Evolutionary conservation across 2,797 vertebrate genomes (phyloP), one percentile per base, ranked within the genome.

Genomic region (Mormyrops attenuatus): DNA sequence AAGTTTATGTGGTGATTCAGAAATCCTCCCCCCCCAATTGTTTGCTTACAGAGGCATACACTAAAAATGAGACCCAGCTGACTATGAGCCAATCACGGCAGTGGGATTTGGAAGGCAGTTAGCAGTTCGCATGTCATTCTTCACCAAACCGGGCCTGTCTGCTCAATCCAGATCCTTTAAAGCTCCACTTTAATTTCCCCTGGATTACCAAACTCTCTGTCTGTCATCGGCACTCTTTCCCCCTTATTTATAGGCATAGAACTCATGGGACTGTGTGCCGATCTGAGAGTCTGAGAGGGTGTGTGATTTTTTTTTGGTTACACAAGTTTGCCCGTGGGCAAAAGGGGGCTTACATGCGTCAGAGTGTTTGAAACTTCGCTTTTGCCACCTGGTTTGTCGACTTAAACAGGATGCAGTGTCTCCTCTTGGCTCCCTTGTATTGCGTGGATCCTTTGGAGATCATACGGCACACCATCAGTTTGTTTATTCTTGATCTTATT

Each of bases 41-140:
- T 26, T 87, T 47, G n/a, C 84, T 85, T 73, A 53, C 55, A 44
- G 57, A 47, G n/a, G 41, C 38, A n/a, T 34, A 44, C 26, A 26
- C 8, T 38, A 57, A 20, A 1, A 69, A 55, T 11, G 57, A 26
- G n/a, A 38, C 34, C 20, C 17, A 22, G 20, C 34, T 55, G 89
- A 87, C 26, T 66, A 89, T 73, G 77, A 89, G 66, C 69, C 66
- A 90, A 90, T 88, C 87, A 89, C 34, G 26, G 34, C 55, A 52
- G 88, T 57, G 85, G 50, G 89, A 89, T 88, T 89, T 88, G 73
- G 63, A 88, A 88, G 50, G 50, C 86, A 90, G 55, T 88, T 52
- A 88, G 15, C 73, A 2, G 9, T 26, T 84, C 55, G 49, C 63
- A 47, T 84, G 87, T 82, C 89, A 60, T 52, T 90, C 50, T 80